phyloP scores from a whole-genome alignment of 2,113 vertebrate genomes.

The Nothocercus nigrocapillus region DNA sequence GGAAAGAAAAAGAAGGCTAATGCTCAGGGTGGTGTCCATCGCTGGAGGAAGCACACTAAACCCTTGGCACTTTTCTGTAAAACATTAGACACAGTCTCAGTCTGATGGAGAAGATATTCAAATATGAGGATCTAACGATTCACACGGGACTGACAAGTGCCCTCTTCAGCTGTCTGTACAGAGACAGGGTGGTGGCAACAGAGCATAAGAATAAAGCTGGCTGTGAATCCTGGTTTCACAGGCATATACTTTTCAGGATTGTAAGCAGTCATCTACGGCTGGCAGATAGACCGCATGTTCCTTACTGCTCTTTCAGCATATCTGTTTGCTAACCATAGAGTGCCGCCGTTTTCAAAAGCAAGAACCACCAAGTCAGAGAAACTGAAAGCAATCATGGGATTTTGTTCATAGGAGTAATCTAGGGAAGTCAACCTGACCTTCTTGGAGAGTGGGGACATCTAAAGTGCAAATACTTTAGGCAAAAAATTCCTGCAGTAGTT shows the following conservation, averaged over 20 bases:
- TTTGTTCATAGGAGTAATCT: background rate
- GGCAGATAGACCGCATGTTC: background rate
- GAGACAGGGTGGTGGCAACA: accelerated
- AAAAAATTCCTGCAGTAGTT: background rate
- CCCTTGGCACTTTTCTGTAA: background rate
- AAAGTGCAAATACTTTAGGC: background rate
- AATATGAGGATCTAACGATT: background rate
- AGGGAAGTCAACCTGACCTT: background rate
- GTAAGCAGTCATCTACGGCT: background rate
- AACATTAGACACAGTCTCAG: background rate
- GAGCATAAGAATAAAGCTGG: background rate
- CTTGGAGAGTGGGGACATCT: background rate
- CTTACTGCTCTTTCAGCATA: background rate
- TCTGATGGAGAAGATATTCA: background rate
- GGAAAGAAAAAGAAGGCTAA: background rate
- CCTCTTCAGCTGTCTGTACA: background rate
- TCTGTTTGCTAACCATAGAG: background rate
- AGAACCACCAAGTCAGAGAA: background rate
- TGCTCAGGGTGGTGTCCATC: background rate
- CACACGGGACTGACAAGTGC: background rate
- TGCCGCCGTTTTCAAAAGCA: background rate
- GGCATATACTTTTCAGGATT: background rate
- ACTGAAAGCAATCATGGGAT: background rate
- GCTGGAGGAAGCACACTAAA: background rate
- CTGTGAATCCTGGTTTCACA: background rate